phyloP scores from a whole-genome alignment of 1,140 invertebrate species.

The Orius laevigatus region DNA sequence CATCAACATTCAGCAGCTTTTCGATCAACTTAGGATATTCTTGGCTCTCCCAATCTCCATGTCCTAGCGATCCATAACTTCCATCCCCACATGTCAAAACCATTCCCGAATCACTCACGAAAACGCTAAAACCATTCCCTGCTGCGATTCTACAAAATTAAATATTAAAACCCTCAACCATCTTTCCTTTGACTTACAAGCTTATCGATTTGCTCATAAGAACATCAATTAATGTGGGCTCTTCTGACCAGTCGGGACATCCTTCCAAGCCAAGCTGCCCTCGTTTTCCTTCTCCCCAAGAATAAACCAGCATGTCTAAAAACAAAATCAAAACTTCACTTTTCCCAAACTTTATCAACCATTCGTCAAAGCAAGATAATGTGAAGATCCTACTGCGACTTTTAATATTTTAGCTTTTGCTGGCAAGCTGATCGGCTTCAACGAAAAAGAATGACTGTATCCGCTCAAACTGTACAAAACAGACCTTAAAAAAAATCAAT shows the following conservation, averaged over 20 bases:
- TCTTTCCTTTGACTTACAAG: conserved; percentile 26
- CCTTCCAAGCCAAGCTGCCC: conserved; percentile 53
- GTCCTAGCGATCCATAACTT: conserved; percentile 44
- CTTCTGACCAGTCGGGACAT: conserved; percentile 31
- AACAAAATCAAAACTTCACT: conserved; percentile 7
- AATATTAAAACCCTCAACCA: neutral
- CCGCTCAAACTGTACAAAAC: conserved; percentile 40
- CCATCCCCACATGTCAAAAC: conserved; percentile 55
- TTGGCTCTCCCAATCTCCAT: conserved; percentile 40
- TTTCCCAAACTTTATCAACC: conserved; percentile 23
- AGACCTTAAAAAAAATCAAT: conserved; percentile 26
- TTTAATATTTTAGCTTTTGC: conserved; percentile 33
- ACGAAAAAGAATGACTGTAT: conserved; percentile 32
- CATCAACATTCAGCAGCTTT: conserved; percentile 37
- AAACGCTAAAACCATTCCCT: conserved; percentile 42
- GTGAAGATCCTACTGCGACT: conserved; percentile 44
- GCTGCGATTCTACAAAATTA: conserved; percentile 29
- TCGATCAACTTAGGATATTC: conserved; percentile 44
- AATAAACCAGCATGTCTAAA: conserved; percentile 43
- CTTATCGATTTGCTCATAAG: conserved; percentile 42
- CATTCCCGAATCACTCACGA: conserved; percentile 50
- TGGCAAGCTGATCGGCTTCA: conserved; percentile 38
- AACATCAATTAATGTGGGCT: conserved; percentile 38
- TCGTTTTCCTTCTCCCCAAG: conserved; percentile 49
- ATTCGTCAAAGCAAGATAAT: conserved; percentile 48